Evolutionary conservation across 2,797 vertebrate genomes (phyloP).

Genomic region (Linurgus olivaceus): DNA sequence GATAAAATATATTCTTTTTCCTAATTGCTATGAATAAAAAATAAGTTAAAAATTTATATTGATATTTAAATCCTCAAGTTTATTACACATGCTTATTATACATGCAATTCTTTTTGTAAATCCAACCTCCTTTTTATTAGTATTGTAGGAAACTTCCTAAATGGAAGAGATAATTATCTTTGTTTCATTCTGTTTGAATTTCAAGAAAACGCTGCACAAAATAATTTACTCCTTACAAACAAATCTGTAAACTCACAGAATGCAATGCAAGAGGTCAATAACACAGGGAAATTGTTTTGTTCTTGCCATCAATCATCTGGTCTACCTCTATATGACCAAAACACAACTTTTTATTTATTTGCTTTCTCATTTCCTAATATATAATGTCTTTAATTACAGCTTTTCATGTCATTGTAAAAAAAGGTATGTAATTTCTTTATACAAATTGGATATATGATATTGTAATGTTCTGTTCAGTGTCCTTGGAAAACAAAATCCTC

Average conservation of each 20-base stretch:
- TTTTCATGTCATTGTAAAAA: neutral
- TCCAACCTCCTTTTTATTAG: neutral
- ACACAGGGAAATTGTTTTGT: rapidly evolving
- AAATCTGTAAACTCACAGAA: neutral
- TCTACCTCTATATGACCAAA: neutral
- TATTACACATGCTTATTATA: neutral
- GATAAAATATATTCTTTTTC: neutral
- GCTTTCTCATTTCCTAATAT: neutral
- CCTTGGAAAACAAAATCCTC: neutral
- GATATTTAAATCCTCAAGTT: neutral
- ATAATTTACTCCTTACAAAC: neutral
- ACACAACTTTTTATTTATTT: neutral
- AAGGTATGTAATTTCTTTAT: neutral
- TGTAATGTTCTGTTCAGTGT: neutral
- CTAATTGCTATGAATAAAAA: neutral
- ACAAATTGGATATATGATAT: neutral
- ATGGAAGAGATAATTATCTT: neutral
- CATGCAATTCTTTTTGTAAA: neutral
- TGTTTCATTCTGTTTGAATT: neutral
- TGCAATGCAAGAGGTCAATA: neutral
- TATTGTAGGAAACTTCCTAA: neutral
- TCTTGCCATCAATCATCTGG: neutral
- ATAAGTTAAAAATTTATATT: neutral
- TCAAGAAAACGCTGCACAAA: neutral
- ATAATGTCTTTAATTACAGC: neutral